Evolutionary conservation across 1,140 invertebrate species (phyloP), one percentile per base, ranked within the genome.

Genomic region (Zaprionus vittiger): DNA sequence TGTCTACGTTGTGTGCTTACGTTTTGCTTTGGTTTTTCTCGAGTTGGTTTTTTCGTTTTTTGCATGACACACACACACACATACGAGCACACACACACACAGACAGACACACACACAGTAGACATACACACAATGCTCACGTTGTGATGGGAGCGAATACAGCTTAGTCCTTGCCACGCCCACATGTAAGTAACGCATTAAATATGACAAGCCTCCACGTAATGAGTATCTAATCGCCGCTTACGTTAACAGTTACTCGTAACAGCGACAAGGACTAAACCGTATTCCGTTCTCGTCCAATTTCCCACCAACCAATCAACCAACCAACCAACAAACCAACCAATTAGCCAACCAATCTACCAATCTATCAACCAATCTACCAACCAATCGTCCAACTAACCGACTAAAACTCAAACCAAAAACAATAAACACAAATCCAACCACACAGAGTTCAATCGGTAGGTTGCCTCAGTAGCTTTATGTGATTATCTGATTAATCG

Each of bases 151-250:
- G 73, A 86, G 77, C 78, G 85, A 90, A 92, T 92, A 92, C 91
- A 91, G 91, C 83, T 92, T 91, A 92, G 89, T 92, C 91, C 91
- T 91, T 92, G 91, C 87, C 89, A 85, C 79, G 81, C 57, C 77
- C 70, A 73, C 79, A 92, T 83, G 91, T 92, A 91, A 92, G 91
- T 92, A 92, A 73, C 65, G 79, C 71, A 77, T 76, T 73, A 69
- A 77, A 84, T 79, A 72, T 77, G 64, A 77, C 15, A 56, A 77
- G 54, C 54, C 49, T 24, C 12, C 47, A 52, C 17, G 47, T 52
- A 44, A 41, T 59, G 49, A 56, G 9, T 62, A 64, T 65, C 79
- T 90, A 89, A 82, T 85, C 79, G 77, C 65, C 68, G 74, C 85
- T 91, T 91, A 91, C 80, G 80, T 83, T 71, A 73, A 90, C 81